These are phyloP conservation scores for Drosophila persimilis DNA, from an alignment of 1,140 invertebrate species.

Conservation along the genomic window DNA sequence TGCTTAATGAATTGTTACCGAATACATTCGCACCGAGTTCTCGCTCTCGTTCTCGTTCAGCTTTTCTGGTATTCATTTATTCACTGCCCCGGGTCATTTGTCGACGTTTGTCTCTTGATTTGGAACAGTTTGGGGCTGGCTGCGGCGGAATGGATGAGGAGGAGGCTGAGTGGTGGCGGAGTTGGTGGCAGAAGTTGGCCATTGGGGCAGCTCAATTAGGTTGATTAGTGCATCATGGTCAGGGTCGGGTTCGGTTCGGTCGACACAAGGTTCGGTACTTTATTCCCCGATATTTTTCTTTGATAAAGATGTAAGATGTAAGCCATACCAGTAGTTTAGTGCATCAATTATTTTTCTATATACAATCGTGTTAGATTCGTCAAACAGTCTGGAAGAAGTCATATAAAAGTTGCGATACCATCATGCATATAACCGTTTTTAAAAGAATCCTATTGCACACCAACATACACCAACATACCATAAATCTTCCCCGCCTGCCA, in stretches of 20 bases:
- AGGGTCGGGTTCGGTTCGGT: conserved; percentile 36
- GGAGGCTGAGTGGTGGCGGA: conserved; percentile 9
- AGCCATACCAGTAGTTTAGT: too few species aligned
- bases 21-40: conserved; percentile 71
- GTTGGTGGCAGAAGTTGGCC: conserved; percentile 43
- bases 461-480: conserved; percentile 14
- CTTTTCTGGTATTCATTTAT: conserved; percentile 63
- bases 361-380: background rate
- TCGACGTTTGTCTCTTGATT: conserved; percentile 79
- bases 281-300: too few species aligned
- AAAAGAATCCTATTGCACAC: conserved; percentile 3
- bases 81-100: conserved; percentile 70
- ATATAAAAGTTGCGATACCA: too few species aligned
- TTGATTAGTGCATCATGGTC: conserved; percentile 52
- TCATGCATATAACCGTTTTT: conserved; percentile 3
- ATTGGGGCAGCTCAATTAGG: conserved; percentile 59
- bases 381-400: background rate
- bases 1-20: conserved; percentile 81
- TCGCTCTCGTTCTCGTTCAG: conserved; percentile 11
- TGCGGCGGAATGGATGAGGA: conserved; percentile 1
- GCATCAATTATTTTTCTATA: too few species aligned
- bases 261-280: too few species aligned
- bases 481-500: background rate
- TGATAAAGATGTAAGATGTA: too few species aligned
- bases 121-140: conserved; percentile 22